Evolutionary conservation across 2,888 invertebrate species (phyloP), one percentile per base, ranked within the genome.

Genomic region (Pogonocherus hispidulus): DNA sequence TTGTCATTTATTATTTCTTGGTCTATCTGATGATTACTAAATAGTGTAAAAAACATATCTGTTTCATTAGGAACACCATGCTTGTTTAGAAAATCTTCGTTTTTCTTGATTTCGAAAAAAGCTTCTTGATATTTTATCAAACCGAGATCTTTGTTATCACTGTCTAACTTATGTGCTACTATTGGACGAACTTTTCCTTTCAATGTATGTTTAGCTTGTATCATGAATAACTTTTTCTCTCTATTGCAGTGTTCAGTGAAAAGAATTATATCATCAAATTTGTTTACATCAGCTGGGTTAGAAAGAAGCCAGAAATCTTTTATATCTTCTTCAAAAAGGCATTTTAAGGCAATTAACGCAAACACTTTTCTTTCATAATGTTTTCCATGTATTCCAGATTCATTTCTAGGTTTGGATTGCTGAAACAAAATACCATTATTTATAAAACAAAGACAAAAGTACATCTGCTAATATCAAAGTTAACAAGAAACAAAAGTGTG

Each of bases 231-330:
- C 27, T 64, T 47, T 14, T 55, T 64, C 1, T 11, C 18, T 2
- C 32, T 32, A 14, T 35, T 41, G 59, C 60, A 22, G 27, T 60
- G 64, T 37, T 52, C 37, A 1, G 64, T 47, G 8, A 54, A 20
- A 11, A 68, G 47, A 41, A 68, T 20, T 14, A 68, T 37, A 19
- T 68, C 68, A 22, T 68, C 68, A 20, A 64, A 68, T 20, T 60
- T 64, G 0, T 41, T 41, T 9, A 68, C 18, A 3, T 16, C 37
- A 11, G 4, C 3, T 5, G 47, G 52, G 23, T 68, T 68, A 3
- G 55, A 64, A 18, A 44, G 27, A 6, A 68, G 47, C 68, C 68
- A 68, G 22, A 64, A 68, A 37, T 68, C 60, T 20, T 47, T 27
- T 23, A 68, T 64, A 18, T 41, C 41, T 41, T 52, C 8, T 18